Percentiles rank a stretch among this genome's conserved stretches.
Conservation (phyloP, 2,888 invertebrate genomes). For the Hedychridium roseum region DNA sequence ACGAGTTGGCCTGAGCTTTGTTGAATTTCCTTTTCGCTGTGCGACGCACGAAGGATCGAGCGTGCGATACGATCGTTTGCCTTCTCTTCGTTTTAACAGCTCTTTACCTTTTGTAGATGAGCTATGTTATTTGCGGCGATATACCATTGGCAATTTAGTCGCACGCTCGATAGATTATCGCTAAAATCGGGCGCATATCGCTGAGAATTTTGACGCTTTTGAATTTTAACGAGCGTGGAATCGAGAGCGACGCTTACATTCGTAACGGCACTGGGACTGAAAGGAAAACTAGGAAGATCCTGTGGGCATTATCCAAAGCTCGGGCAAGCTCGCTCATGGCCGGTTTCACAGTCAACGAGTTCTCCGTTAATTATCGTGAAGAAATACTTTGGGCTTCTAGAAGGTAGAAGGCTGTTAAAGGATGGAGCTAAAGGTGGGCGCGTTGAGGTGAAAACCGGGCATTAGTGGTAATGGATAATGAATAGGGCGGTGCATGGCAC, state of each 20-base stretch:
- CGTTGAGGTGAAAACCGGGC: no score
- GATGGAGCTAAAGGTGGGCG: no score
- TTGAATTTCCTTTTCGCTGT: slow-evolving; percentile 35
- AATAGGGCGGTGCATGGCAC: no score
- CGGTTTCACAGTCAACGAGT: slow-evolving; percentile 34
- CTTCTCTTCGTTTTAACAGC: no score
- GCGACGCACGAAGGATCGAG: slow-evolving; percentile 18
- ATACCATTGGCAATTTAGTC: no score
- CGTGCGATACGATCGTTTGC: slow-evolving; percentile 6
- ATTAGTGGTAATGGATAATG: slow-evolving; percentile 18
- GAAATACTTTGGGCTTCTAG: background rate
- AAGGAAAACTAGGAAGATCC: slow-evolving; percentile 12
- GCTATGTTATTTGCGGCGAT: no score
- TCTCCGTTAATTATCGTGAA: background rate
- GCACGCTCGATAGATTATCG: no score
- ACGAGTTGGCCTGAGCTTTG: slow-evolving; percentile 57
- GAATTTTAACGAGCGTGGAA: no score
- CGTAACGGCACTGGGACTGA: background rate
- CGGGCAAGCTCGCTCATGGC: slow-evolving; percentile 47
- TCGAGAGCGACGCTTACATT: background rate
- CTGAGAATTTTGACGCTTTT: background rate
- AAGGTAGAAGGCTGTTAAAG: background rate
- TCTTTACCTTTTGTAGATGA: no score
- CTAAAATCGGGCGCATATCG: no score
- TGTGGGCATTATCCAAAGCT: slow-evolving; percentile 41